Base-by-base conservation (phyloP, 2,888 invertebrate genomes). In the Trichopria drosophilae region DNA sequence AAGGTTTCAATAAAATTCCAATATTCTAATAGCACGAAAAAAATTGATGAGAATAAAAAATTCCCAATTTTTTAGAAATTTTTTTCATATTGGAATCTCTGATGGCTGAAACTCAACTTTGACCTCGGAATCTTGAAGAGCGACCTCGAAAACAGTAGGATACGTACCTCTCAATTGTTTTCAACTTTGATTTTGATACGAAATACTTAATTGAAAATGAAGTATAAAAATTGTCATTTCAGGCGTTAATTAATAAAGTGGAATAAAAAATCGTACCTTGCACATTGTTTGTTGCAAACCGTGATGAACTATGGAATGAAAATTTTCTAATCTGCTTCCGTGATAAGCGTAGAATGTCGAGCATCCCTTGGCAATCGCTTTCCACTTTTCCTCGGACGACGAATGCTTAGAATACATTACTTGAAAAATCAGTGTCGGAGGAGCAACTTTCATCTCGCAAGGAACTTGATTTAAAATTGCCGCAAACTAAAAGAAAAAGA, bases 291-390 rank as follows among this genome's bases (percentile, higher is more conserved):
- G 85, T 59, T 87, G 85, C 41, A 91, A 78, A 3, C 90, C 90
- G 74, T 86, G 84, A 74, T 87, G 84, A 45, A 90, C 72, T 59
- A 90, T 88, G 1, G 89, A 87, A 76, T 89, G 86, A 68, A 91
- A 89, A 69, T 90, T 87, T 70, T 90, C 90, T 55, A 90, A 76
- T 49, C 86, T 81, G 69, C 87, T 90, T 23, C 91, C 91, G 71
- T 91, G 90, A 69, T 85, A 92, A 2, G 88, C 90, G 67, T 80
- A 82, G 65, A 87, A 81, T 1, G 83, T 78, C 45, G 77, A 79
- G 66, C 80, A 79, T 47, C 79, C 78, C 62, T 79, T 79, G 4
- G 81, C 76, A 43, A 82, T 63, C 46, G 79, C 78, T 61, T 78
- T 79, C 84, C 85, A 87, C 64, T 80, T 81, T 34, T 77, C 72